Evolutionary conservation across 2,113 vertebrate genomes (phyloP), one percentile per base, ranked within the genome.

Genomic region (Solenodon paradoxus): DNA sequence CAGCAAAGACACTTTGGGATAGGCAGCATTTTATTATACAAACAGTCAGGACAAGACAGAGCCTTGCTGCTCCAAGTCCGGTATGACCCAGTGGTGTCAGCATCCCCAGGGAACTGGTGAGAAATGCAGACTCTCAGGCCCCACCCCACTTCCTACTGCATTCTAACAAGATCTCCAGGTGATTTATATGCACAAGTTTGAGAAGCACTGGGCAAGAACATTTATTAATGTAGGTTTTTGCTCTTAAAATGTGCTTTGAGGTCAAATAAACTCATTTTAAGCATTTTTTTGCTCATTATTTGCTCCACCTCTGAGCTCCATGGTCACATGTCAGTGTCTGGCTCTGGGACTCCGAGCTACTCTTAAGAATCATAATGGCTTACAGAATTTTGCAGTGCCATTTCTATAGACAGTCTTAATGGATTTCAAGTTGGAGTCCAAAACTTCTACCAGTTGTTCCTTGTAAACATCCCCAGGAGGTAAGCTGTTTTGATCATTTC

Each of bases 1-100:
- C 9, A 91, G 32, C n/a, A 77, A 84, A 80, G n/a, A 59, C 63
- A 92, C 5, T 40, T 51, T 40, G n/a, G 96, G 82, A 92, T 80
- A 93, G 95, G 94, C 75, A 72, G 75, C 64, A 35, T 93, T 97
- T 97, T 97, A 97, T 97, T 97, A 92, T 4, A 92, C 42, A 19
- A 86, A 96, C 38, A 11, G 59, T 71, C 84, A 74, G 38, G 69
- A 38, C 12, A 75, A 61, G 86, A 19, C 72, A 40, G 84, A 35
- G 72, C 45, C 82, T 32, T 47, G 22, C 51, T 77, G 30, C 32
- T 57, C 4, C 7, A 51, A 35, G 57, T 9, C 40, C 16, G 74
- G 20, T 72, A 38, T 42, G 32, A 42, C 71, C 77, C 30, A 15
- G 47, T 30, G 9, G 16, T 7, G 12, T 9, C 22, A 22, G 69